Percentiles rank a stretch among this genome's conserved stretches.
These are phyloP conservation scores for Coreoperca whiteheadi DNA, from an alignment of 2,113 vertebrate species.

Conservation along the genomic window DNA sequence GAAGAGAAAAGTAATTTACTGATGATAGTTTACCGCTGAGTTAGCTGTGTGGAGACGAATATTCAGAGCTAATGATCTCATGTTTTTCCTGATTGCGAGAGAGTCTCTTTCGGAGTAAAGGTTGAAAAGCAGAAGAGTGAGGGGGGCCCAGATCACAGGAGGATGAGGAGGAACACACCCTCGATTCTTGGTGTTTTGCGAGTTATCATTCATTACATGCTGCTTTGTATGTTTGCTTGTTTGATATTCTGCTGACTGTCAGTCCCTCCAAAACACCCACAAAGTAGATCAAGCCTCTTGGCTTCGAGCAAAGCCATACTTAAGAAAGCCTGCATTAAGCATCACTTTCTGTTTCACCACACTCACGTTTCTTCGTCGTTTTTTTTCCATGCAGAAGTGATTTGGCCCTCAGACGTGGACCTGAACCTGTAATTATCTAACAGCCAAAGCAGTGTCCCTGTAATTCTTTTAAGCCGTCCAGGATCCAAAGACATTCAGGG, in stretches of 20 bases:
- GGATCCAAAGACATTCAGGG: constrained; percentile 55
- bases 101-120: background rate
- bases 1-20: constrained; percentile 60
- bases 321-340: constrained; percentile 53
- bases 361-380: constrained; percentile 35
- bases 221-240: background rate
- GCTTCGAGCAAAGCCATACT: constrained; percentile 54
- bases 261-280: constrained; percentile 32
- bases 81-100: constrained; percentile 50
- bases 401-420: constrained; percentile 51
- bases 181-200: background rate
- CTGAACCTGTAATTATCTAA: constrained; percentile 70
- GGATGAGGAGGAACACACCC: no score
- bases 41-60: constrained; percentile 32
- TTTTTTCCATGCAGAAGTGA: constrained; percentile 56
- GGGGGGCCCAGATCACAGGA: background rate
- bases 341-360: constrained; percentile 60
- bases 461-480: constrained; percentile 64
- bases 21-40: constrained; percentile 58
- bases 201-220: background rate
- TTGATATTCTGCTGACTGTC: constrained; percentile 14
- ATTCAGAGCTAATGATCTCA: constrained; percentile 41
- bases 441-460: constrained; percentile 61
- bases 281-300: constrained; percentile 43
- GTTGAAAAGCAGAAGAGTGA: constrained; percentile 13